Base-by-base conservation (phyloP, 2,797 vertebrate genomes). In the Gadopsis bispinosus region DNA sequence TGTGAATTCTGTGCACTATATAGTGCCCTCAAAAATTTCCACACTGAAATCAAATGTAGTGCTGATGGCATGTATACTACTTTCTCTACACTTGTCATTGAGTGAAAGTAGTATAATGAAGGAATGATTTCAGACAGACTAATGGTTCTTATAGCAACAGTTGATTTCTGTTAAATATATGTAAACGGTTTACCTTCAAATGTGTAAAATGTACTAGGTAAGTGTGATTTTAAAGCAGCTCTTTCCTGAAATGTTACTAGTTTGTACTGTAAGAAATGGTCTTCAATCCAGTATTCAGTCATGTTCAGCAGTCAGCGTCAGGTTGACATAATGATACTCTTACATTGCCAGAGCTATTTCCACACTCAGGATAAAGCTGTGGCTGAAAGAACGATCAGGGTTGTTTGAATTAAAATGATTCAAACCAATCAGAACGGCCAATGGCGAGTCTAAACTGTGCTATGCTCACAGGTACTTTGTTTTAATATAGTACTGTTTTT, bases 311-410 rank as follows among this genome's bases (percentile, higher is more conserved):
- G 83, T 74, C 60, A 64, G 43, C 43, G 80, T 73, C 60, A 78
- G 58, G 86, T 73, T 72, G 72, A 75, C 61, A 58, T 70, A 82
- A 73, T 73, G 31, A 77, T 64, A 31, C 26, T 73, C 69, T 83
- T 53, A n/a, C 56, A 3, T 62, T 59, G 59, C 54, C 69, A 66
- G 60, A 86, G 64, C 45, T 80, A 75, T 79, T 86, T 84, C 69
- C 74, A 77, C 73, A 63, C 77, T 83, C 81, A 9, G 77, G 54
- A 81, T 79, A 65, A 73, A 83, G 47, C 73, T 73, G 41, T 26
- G 63, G 43, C 53, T 79, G 43, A 84, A 64, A 33, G 79, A 74
- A 58, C 10, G 16, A 63, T 69, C 65, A 45, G 56, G 10, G 50
- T 41, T 65, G 48, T 82, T 56, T 58, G 22, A 69, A 43, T 48